Base-by-base conservation (phyloP, 2,113 vertebrate genomes). In the Arvicanthis niloticus region DNA sequence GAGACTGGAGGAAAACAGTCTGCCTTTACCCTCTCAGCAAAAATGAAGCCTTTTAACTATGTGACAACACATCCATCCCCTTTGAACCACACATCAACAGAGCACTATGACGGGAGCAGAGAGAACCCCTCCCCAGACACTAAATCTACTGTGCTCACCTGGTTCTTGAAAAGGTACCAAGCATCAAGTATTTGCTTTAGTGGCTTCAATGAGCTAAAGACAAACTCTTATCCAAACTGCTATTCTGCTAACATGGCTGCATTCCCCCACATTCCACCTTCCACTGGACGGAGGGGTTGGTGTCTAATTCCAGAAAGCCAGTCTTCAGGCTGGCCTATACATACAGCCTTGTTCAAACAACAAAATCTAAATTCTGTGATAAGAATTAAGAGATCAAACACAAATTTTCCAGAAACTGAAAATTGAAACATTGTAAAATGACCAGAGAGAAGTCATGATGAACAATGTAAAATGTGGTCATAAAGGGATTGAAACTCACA, bases 351-450 rank as follows among this genome's bases (percentile, higher is more conserved):
- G 4, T 42, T 94, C 75, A 80, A 91, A 95, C 70, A 37, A 80
- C 42, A 77, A n/a, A 93, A 87, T 93, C 70, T 87, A 73, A 62
- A 42, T 87, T 78, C 88, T 92, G 42, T 85, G 37, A 67, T 70
- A 65, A 12, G 2, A 91, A 75, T 48, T 84, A 84, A 78, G 16
- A 93, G 15, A 93, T 42, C n/a, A 88, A 40, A 96, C 93, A 58
- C 48, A 91, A 60, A 42, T 75, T 91, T 72, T 40, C 40, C 60
- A 60, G 29, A 6, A 31, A 24, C 76, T 60, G 67, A 8, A 11
- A 70, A 7, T 40, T 78, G 10, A 95, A 48, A 62, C 81, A 4
- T 93, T 53, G 51, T 88, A 80, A 81, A 48, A 89, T 56, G 29
- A 3, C 13, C 89, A 75, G 40, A 94, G 1, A 89, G 37, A 42